A percentile compares a stretch with the other conserved stretches of the same genome.
phyloP scores from a whole-genome alignment of 2,888 invertebrate genomes.

The Lasioglossum figueresi region DNA sequence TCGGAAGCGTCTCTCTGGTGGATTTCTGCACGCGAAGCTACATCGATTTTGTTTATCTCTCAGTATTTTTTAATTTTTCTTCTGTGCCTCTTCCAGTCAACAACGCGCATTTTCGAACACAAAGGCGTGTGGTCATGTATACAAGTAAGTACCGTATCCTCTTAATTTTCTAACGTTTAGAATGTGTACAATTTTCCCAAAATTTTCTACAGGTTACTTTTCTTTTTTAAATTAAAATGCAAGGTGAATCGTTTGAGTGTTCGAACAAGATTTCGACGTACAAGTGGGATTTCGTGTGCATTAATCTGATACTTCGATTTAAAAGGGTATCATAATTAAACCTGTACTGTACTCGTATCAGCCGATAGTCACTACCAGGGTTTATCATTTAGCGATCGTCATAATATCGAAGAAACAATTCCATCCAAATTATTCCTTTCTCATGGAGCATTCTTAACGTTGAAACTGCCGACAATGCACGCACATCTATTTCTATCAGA shows the following conservation, averaged over 20 bases:
- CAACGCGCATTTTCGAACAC: background rate
- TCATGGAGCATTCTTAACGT: background rate
- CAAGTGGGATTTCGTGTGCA: background rate
- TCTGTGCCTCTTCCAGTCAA: background rate
- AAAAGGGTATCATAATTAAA: background rate
- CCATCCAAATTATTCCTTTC: background rate
- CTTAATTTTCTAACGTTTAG: background rate
- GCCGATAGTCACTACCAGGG: background rate
- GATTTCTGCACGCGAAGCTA: background rate
- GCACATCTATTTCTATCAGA: slow-evolving; percentile 2
- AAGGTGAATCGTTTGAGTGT: background rate
- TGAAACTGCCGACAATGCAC: background rate
- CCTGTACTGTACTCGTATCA: too few relatives aligned
- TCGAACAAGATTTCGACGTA: background rate
- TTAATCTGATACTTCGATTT: background rate
- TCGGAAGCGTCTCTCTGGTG: background rate
- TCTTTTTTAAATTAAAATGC: background rate
- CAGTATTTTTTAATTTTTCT: background rate
- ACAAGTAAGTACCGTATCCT: background rate
- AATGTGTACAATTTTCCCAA: background rate
- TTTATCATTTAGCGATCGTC: background rate
- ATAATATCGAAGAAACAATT: background rate
- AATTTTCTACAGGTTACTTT: background rate
- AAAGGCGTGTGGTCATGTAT: background rate
- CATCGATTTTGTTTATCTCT: background rate